Conservation (phyloP, 2,113 vertebrate genomes). For the Etheostoma spectabile region DNA sequence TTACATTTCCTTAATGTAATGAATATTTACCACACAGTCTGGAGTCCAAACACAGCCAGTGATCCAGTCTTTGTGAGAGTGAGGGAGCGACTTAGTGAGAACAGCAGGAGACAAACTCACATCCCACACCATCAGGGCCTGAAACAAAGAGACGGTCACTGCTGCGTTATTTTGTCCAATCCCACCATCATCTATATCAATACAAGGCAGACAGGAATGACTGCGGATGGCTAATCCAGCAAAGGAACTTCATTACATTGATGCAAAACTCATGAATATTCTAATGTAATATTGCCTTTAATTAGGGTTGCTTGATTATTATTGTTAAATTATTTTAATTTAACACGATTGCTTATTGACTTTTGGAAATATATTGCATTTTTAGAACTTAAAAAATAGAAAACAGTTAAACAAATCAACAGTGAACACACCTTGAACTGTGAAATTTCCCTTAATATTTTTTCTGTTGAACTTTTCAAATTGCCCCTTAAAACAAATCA, state of each 20-base stretch:
- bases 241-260: neutral
- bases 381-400: too few relatives aligned
- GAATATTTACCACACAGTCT: constrained; percentile 58
- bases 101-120: constrained; percentile 70
- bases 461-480: too few relatives aligned
- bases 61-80: constrained; percentile 91
- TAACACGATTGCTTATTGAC: too few relatives aligned
- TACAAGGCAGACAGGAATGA: neutral
- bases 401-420: too few relatives aligned
- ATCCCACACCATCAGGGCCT: constrained; percentile 88
- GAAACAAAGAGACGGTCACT: constrained; percentile 21
- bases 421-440: too few relatives aligned
- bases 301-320: too few relatives aligned
- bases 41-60: constrained; percentile 87
- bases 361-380: too few relatives aligned
- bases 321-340: too few relatives aligned
- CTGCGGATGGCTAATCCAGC: neutral
- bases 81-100: constrained; percentile 77
- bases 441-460: too few relatives aligned
- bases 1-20: neutral
- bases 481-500: too few relatives aligned
- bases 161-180: neutral
- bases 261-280: neutral
- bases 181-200: too few relatives aligned
- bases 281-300: neutral